Percentiles rank a stretch among this genome's conserved stretches.
Evolutionary conservation across 2,113 vertebrate species (phyloP).

Genomic region (Otocyon megalotis): DNA sequence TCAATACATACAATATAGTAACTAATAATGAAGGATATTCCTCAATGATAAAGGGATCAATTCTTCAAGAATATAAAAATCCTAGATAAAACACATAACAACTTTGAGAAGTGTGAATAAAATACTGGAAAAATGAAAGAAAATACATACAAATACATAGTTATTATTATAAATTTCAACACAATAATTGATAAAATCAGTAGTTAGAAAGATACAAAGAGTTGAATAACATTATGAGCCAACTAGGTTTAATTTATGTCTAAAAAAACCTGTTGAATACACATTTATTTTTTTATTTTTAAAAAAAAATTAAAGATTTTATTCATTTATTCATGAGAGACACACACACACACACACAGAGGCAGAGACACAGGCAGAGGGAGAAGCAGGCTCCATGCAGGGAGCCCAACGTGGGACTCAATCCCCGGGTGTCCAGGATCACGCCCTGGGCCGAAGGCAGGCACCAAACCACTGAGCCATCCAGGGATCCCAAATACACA

Average conservation of each 20-base stretch:
- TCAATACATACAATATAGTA: background rate
- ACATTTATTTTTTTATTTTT: background rate
- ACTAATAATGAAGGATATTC: background rate
- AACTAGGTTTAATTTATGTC: background rate
- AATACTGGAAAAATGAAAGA: conserved; percentile 11
- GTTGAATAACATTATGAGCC: background rate
- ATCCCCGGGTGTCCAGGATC: too few species aligned
- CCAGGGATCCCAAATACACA: background rate
- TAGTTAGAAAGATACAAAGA: background rate
- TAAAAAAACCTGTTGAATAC: background rate
- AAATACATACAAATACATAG: background rate
- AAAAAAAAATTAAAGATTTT: too few species aligned
- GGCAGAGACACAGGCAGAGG: too few species aligned
- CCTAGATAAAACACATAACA: background rate
- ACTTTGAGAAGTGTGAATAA: background rate
- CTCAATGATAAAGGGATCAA: background rate
- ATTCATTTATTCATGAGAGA: too few species aligned
- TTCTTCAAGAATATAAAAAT: background rate
- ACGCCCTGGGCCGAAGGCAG: too few species aligned
- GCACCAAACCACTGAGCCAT: too few species aligned
- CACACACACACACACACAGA: too few species aligned
- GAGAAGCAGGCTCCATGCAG: too few species aligned
- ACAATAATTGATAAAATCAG: background rate
- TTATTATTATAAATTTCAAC: background rate
- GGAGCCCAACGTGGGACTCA: too few species aligned